Base-by-base conservation (phyloP, 1,140 invertebrate genomes). In the Orius insidiosus region DNA sequence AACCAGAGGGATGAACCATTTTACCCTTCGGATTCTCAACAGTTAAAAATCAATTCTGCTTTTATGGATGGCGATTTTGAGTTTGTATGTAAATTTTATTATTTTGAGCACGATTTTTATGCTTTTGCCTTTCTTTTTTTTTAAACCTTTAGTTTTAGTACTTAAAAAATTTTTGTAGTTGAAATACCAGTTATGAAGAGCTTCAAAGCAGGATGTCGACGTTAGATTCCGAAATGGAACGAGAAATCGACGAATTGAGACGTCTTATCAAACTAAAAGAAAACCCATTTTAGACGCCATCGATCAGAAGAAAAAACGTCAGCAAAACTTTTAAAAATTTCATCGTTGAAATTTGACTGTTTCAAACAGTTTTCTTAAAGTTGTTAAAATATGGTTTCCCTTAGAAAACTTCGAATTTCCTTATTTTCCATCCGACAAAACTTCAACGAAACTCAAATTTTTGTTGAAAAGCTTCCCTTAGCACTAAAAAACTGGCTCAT, bases 231-330 rank as follows among this genome's bases (percentile, higher is more conserved):
- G 93, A 98, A 67, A 97, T 99, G 93, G 94, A 98, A 63, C 72
- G 82, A 44, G 95, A 98, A 68, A 95, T 99, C 49, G 89, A 98
- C 58, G 90, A 95, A 60, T 69, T 98, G 31, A 75, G 88, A 56
- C 75, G 82, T 55, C 77, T 93, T 98, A 98, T 72, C 87, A 95
- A 67, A 86, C 86, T 40, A 99, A 99, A 68, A 68, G 94, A 47
- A 90, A 98, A 60, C 94, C 95, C 45, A 98, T 99, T 59, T 72
- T 98, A 48, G 94, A 98, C 69, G 95, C 95, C 53, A 98, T 98
- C 72, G 85, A 96, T 65, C 80, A 85, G 49, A 98, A 98, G 66
- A 80, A 89, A 54, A 94, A 92, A 66, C 74, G 90, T 53, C 89
- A 95, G 66, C 89, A 94, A 64, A 94, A 95, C 66, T 92, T 94